Evolutionary conservation across 2,888 invertebrate species (phyloP), one percentile per base, ranked within the genome.

Genomic region (Eupithecia dodoneata): DNA sequence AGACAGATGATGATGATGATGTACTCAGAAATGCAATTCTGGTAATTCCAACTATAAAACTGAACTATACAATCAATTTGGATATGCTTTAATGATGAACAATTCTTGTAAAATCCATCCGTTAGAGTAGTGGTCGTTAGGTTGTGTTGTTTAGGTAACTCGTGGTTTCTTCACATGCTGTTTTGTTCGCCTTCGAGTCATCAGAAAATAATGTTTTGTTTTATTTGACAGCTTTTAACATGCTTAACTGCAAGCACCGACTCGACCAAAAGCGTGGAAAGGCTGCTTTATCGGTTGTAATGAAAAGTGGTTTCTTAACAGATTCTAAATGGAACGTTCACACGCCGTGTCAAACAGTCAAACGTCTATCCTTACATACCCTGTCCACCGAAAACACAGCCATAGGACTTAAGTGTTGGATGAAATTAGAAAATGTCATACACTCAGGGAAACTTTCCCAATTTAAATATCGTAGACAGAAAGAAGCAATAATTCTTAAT

Each of bases 401-500:
- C 18, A 7, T 18, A 59, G 55, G n/a, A 18, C 15, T 59, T 59
- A 9, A 15, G 6, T 59, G 2, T 59, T 59, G n/a, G 7, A 63
- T 63, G 7, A 10, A 63, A 63, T 30, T 12, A 63, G 63, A 63
- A 10, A 59, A 59, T 30, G 10, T 30, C 18, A 63, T 30, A 10
- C 10, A 63, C 63, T 3, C 10, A 63, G 18, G 2, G 4, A 63
- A 30, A 63, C 12, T 10, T 30, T 30, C 4, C 63, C 30, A 63
- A 30, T 30, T 10, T 18, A 30, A 18, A 63, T 30, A 63, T 7
- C 7, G 59, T 18, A 30, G 52, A 76, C 65, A 70, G 69, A n/a
- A 77, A 77, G 45, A 77, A 67, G 74, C 67, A 5, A 70, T 73
- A 65, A 75, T 55, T 71, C 77, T 71, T 72, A 41, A 74, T 78